Conservation (phyloP, 1,140 invertebrate species). For the Macrobrachium rosenbergii region DNA sequence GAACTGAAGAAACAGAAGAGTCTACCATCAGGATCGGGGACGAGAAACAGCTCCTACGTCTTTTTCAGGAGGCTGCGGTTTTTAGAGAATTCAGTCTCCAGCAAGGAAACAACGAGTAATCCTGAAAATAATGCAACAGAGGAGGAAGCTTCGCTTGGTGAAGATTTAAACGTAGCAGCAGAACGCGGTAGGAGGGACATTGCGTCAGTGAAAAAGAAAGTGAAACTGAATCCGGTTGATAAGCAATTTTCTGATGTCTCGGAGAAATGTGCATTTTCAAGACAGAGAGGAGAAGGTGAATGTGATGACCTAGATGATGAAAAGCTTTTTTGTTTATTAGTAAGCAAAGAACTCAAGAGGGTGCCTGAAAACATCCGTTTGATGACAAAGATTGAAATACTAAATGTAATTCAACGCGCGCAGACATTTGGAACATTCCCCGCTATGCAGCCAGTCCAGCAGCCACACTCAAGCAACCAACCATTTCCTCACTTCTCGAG, state of each 20-base stretch:
- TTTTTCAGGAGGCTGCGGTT: conserved; percentile 39
- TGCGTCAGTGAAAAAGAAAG: conserved; percentile 9
- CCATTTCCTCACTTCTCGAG: neutral
- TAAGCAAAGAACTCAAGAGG: conserved; percentile 32
- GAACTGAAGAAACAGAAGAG: conserved; percentile 40
- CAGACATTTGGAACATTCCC: conserved; percentile 5
- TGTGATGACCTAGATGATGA: conserved; percentile 23
- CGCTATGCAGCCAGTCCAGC: neutral
- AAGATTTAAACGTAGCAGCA: conserved; percentile 19
- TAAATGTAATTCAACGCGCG: conserved; percentile 26
- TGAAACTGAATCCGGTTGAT: conserved; percentile 31
- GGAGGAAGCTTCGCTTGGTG: neutral
- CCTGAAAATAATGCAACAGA: conserved; percentile 26
- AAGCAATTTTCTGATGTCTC: conserved; percentile 23
- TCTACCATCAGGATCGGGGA: conserved; percentile 21
- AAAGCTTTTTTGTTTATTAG: conserved; percentile 37
- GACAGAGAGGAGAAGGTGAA: conserved; percentile 30
- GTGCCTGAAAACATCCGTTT: conserved; percentile 28
- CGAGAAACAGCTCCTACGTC: conserved; percentile 16
- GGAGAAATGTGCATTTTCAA: conserved; percentile 7
- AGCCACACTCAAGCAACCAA: conserved; percentile 11
- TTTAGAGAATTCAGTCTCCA: conserved; percentile 11
- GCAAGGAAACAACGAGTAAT: conserved; percentile 23
- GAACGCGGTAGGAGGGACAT: conserved; percentile 6
- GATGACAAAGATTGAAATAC: conserved; percentile 9